phyloP scores from a whole-genome alignment of 92 coral and sea anemone species.

The Phymanthus crucifer region DNA sequence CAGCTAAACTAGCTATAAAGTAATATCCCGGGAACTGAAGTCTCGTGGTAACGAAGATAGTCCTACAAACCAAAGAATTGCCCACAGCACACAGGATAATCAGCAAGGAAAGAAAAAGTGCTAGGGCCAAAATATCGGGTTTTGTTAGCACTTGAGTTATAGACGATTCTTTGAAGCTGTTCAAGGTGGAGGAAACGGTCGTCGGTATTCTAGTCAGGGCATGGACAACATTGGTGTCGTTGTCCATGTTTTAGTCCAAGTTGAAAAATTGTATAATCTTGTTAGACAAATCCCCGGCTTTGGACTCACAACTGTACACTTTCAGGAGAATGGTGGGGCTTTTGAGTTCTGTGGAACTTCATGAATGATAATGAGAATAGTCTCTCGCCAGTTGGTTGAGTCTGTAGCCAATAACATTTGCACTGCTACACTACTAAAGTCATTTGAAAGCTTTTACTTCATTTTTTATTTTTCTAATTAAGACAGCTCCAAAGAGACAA shows the following conservation, averaged over 20 bases:
- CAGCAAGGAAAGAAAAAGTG: conserved; percentile 31
- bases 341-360: too few species aligned
- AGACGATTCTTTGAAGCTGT: background rate
- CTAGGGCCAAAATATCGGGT: conserved; percentile 16
- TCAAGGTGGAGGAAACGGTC: background rate
- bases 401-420: too few species aligned
- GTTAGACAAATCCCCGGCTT: too few species aligned
- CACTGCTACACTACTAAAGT: too few species aligned
- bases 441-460: too few species aligned
- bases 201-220: background rate
- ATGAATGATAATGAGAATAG: too few species aligned
- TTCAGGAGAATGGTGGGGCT: too few species aligned
- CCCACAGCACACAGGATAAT: conserved; percentile 38
- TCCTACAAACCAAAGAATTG: conserved; percentile 50
- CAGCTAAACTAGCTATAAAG: conserved; percentile 64
- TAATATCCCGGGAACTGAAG: conserved; percentile 47
- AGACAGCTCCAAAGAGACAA: too few species aligned
- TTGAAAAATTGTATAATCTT: background rate
- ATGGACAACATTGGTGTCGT: background rate
- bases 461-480: too few species aligned
- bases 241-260: background rate
- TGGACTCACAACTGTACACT: too few species aligned
- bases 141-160: conserved; percentile 6
- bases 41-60: conserved; percentile 46
- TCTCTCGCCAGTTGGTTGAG: too few species aligned